Evolutionary conservation across 1,140 invertebrate genomes (phyloP), one percentile per base, ranked within the genome.

Genomic region (Cherax quadricarinatus): DNA sequence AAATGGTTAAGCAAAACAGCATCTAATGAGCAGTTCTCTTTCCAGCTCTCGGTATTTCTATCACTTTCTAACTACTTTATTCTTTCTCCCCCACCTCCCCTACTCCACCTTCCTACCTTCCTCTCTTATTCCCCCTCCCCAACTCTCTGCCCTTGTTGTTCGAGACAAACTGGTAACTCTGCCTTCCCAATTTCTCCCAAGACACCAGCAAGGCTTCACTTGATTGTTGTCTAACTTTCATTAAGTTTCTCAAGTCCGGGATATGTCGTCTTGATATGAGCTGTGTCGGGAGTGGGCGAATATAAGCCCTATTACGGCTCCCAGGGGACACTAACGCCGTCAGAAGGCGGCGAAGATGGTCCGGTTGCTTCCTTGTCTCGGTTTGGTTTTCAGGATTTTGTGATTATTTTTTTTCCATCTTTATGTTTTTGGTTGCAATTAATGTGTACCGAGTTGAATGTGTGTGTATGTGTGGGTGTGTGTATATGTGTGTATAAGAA

Each of bases 221-320:
- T 88, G 86, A 88, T 88, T 88, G 86, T 60, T 88, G 48, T 53
- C 24, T 88, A 88, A 88, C 73, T 88, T 88, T 80, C 86, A 88
- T 88, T 88, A 88, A 88, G 86, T 88, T 88, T 88, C 86, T 80
- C 86, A 88, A 88, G 75, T 88, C 86, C 5, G 49, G 78, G 86
- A 88, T 80, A 66, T 88, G 86, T 88, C 86, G 86, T 88, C 86
- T 88, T 88, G 51, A 62, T 78, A 79, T 79, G 53, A 53, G 78
- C 51, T 12, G 73, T 75, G 73, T 57, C 41, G 83, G 30, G 83
- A 70, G 60, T 62, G 83, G 70, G 83, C 24, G 83, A 84, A 62
- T 53, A 41, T 62, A 57, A 57, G 82, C 7, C 24, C 30, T 51
- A 81, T 49, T 30, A 49, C 14, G 80, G 41, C 53, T 51, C 53